phyloP scores from a whole-genome alignment of 2,113 vertebrate species.

The Tragulus kanchil region DNA sequence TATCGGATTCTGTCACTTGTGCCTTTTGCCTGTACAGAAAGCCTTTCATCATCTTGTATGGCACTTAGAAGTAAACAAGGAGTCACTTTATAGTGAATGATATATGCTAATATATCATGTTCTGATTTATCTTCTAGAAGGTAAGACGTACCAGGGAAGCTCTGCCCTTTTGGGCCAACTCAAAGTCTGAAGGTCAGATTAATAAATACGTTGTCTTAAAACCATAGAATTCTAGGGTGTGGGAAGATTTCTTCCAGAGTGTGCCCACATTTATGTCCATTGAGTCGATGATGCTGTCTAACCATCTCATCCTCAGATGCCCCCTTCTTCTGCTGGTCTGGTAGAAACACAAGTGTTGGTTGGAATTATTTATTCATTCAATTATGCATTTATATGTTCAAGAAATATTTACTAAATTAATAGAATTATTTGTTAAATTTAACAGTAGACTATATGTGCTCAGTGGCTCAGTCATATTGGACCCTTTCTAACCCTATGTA shows the following conservation, averaged over 20 bases:
- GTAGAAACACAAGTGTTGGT: conserved; percentile 30
- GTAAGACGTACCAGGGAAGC: not conserved
- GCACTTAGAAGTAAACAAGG: not conserved
- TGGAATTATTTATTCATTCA: conserved; percentile 43
- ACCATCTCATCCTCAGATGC: not conserved
- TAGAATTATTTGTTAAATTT: conserved; percentile 55
- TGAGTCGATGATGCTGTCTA: not conserved
- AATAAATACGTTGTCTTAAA: conserved; percentile 53
- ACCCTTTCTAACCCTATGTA: not conserved
- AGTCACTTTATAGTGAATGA: conserved; percentile 29
- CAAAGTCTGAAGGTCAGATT: not conserved
- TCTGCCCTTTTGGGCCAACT: not conserved
- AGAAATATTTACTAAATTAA: conserved; percentile 51
- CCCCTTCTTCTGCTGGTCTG: not conserved
- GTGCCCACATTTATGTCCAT: not conserved
- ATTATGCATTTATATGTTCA: conserved; percentile 33
- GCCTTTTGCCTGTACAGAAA: not conserved
- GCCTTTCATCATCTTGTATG: not conserved
- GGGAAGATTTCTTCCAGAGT: not conserved
- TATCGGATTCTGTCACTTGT: not conserved
- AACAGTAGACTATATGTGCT: not conserved
- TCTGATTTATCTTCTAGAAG: conserved; percentile 19
- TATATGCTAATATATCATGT: not conserved
- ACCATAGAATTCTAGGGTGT: conserved; percentile 1
- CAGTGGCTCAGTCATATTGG: not conserved